Evolutionary conservation across 2,888 invertebrate species (phyloP), one percentile per base, ranked within the genome.

Genomic region (Sinodicranocentrus sp.): DNA sequence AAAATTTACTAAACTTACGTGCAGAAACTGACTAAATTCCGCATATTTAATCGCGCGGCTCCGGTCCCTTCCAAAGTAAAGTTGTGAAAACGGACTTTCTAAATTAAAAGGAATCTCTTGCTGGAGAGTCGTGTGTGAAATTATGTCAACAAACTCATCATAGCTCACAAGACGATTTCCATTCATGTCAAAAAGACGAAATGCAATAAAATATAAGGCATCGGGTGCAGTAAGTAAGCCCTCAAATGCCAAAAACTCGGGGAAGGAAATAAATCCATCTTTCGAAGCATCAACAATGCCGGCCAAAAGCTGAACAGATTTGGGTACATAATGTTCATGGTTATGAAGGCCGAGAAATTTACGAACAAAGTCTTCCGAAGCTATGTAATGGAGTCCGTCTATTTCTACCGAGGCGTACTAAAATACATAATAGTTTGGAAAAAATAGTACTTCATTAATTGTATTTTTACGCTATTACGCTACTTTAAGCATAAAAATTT

Each of bases 11-110:
- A 39, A 13, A 39, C 39, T 90, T 89, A 92, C 92, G 89, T 93
- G 92, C 33, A 93, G 90, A 63, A 93, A 90, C 89, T 93, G 93
- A 63, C 92, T 92, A 89, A 93, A 93, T 84, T 93, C 93, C 25
- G 90, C 89, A 88, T 93, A 93, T 19, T 90, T 91, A 67, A 93
- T 91, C 72, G 91, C 90, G 15, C 93, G 89, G 67, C 91, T 90
- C 78, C 91, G 91, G 79, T 92, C 91, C 52, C 91, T 91, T 76
- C 93, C 93, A 89, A 93, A 93, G 88, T 93, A 92, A 59, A 92
- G 90, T 76, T 91, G 90, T 23, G 93, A 91, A 89, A 93, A 93
- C 48, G 92, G 92, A 79, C 91, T 91, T 72, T 92, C 91, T 88
- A 93, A 92, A 89, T 92, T 91, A 88, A 93, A 93, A 17, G 92